These are phyloP conservation scores for Diploptera punctata DNA, from an alignment of 2,888 invertebrate genomes.

Conservation along the genomic window DNA sequence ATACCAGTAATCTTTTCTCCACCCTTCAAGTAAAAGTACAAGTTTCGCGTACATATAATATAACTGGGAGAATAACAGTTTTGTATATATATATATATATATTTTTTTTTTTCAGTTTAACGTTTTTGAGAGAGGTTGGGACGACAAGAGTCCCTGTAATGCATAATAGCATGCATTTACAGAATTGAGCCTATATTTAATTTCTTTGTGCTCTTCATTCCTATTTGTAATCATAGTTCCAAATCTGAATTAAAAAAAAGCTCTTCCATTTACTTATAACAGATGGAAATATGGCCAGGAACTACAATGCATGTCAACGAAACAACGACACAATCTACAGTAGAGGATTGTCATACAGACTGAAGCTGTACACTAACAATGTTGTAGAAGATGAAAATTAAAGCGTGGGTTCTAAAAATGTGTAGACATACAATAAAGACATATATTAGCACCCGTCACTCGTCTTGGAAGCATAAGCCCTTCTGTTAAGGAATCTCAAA, in stretches of 20 bases:
- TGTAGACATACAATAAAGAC: not conserved
- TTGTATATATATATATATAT: too few species aligned
- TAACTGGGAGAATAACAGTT: too few species aligned
- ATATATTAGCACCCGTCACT: not conserved
- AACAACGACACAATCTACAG: not conserved
- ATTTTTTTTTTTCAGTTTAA: too few species aligned
- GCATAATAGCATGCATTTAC: too few species aligned
- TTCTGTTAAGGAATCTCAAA: not conserved
- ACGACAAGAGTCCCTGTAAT: too few species aligned
- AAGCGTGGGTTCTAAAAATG: not conserved
- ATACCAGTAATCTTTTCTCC: too few species aligned
- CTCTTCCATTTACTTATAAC: not conserved
- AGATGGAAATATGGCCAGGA: not conserved
- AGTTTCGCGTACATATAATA: too few species aligned
- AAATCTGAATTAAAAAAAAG: not conserved
- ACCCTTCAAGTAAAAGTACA: too few species aligned
- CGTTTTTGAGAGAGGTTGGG: too few species aligned
- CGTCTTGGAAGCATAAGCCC: not conserved
- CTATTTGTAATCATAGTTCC: too few species aligned
- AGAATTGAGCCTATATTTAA: too few species aligned
- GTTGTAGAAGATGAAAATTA: not conserved
- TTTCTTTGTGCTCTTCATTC: too few species aligned
- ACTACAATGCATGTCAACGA: not conserved
- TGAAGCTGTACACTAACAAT: not conserved
- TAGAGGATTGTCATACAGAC: not conserved